Conservation (phyloP, 2,113 vertebrate species). For the Pluvialis apricaria region DNA sequence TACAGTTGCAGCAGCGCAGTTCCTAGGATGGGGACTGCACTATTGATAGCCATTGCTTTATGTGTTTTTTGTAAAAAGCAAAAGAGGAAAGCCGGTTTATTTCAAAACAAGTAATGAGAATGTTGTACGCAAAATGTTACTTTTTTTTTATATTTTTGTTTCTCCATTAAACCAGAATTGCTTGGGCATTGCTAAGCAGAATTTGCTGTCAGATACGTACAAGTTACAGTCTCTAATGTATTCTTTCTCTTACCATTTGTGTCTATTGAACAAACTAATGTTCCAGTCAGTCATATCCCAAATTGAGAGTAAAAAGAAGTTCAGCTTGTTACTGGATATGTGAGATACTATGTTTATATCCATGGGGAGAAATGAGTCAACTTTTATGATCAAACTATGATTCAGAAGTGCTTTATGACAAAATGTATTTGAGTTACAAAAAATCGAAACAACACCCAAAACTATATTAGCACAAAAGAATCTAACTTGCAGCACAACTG, state of each 20-base stretch:
- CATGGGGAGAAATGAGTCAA: not conserved
- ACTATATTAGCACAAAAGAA: not conserved
- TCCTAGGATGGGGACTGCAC: not conserved
- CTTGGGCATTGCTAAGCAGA: not conserved
- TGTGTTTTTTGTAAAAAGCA: not conserved
- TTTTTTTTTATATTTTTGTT: not conserved
- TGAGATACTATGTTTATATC: not conserved
- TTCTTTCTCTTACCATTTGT: not conserved
- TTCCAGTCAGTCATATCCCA: not conserved
- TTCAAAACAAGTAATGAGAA: not conserved
- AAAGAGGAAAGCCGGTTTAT: not conserved
- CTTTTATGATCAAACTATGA: not conserved
- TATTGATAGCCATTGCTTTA: fast-evolving
- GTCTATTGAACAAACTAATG: not conserved
- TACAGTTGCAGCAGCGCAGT: not conserved
- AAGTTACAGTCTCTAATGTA: not conserved
- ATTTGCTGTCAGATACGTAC: not conserved
- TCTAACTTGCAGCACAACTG: not conserved
- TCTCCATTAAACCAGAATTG: not conserved
- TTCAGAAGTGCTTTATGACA: not conserved
- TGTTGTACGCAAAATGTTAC: not conserved
- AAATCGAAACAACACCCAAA: not conserved
- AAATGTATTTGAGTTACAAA: not conserved
- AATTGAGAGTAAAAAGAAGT: not conserved
- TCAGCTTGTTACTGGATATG: not conserved